Evolutionary conservation across 2,888 invertebrate species (phyloP).

Genomic region (Thumatha senex): DNA sequence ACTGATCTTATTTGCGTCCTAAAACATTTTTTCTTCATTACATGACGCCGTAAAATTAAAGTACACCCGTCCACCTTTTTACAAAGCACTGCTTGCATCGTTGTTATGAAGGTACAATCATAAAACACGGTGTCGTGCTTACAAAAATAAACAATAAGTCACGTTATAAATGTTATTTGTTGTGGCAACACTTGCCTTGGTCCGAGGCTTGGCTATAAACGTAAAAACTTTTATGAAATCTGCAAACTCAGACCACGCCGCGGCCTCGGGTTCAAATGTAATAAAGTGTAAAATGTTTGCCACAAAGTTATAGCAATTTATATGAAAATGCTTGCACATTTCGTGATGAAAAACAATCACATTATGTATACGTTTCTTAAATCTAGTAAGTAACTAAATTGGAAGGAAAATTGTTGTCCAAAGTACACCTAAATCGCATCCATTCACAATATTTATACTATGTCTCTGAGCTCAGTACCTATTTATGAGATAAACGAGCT

Average conservation of each 20-base stretch:
- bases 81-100: constrained; percentile 38
- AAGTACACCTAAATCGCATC: constrained; percentile 26
- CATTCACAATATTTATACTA: constrained; percentile 28
- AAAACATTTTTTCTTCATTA: constrained; percentile 38
- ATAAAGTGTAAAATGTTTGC: constrained; percentile 65
- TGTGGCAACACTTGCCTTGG: constrained; percentile 48
- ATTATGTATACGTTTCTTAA: constrained; percentile 28
- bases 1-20: constrained; percentile 27
- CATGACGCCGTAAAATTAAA: constrained; percentile 35
- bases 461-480: constrained; percentile 42
- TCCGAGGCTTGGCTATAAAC: constrained; percentile 54
- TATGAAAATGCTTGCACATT: constrained; percentile 45
- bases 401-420: constrained; percentile 12
- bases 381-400: not conserved
- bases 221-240: constrained; percentile 76
- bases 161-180: constrained; percentile 60
- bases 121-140: constrained; percentile 46
- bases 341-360: constrained; percentile 38
- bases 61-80: constrained; percentile 29
- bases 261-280: constrained; percentile 55
- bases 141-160: constrained; percentile 52
- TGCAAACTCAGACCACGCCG: constrained; percentile 41
- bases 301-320: constrained; percentile 55
- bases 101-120: constrained; percentile 38
- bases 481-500: constrained; percentile 50